Percentiles rank a stretch among this genome's conserved stretches.
Evolutionary conservation across 2,888 invertebrate genomes (phyloP).

Genomic region (Oasisia sp.): DNA sequence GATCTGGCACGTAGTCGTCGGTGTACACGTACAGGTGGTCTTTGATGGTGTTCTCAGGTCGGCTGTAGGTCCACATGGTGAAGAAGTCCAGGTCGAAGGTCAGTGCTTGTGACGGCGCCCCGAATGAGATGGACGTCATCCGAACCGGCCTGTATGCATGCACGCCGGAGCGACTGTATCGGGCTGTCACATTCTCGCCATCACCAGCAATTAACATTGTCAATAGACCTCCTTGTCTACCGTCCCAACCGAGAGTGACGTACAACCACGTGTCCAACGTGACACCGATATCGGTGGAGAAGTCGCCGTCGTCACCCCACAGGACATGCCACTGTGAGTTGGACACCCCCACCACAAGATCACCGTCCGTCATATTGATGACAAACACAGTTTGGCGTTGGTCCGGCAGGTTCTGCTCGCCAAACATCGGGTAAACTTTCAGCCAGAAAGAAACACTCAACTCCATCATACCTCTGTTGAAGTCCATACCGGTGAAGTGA

Average conservation of each 20-base stretch:
- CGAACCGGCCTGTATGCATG: not conserved
- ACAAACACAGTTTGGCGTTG: not conserved
- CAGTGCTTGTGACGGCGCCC: not conserved
- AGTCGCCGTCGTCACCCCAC: not conserved
- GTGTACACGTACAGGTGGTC: not conserved
- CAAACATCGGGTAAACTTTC: not conserved
- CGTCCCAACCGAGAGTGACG: conserved; percentile 13
- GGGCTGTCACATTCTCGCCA: not conserved
- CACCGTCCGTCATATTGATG: not conserved
- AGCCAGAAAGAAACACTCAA: not conserved
- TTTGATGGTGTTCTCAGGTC: conserved; percentile 12
- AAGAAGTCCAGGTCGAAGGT: not conserved
- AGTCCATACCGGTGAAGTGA: not conserved
- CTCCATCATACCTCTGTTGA: not conserved
- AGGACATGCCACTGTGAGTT: conserved; percentile 6
- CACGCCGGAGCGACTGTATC: not conserved
- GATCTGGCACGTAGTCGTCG: conserved; percentile 4
- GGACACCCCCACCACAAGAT: not conserved
- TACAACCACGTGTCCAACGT: not conserved
- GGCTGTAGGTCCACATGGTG: conserved; percentile 10
- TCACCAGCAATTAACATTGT: not conserved
- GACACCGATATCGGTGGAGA: not conserved
- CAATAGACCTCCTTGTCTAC: not conserved
- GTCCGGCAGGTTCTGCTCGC: not conserved
- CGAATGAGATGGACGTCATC: conserved; percentile 4